Evolutionary conservation across 2,113 vertebrate species (phyloP).

Genomic region (Petrocephalus zakoni): DNA sequence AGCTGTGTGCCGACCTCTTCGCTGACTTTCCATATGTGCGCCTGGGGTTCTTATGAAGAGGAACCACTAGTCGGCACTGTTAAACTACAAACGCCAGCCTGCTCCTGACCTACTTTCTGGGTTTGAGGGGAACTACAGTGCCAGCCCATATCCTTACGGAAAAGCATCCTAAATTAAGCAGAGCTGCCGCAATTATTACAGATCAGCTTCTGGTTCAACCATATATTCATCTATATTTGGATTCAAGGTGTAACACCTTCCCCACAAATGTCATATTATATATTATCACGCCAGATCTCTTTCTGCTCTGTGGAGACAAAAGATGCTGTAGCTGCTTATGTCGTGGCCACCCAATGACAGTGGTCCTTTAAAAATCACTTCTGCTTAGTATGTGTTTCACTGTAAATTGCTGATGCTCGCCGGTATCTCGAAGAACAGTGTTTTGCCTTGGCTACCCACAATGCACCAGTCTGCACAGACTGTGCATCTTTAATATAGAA

Average conservation of each 20-base stretch:
- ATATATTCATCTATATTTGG: neutral
- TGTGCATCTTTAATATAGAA: neutral
- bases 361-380: neutral
- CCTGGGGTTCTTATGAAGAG: neutral
- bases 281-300: neutral
- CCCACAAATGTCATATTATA: neutral
- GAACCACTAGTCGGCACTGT: conserved; percentile 75
- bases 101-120: conserved; percentile 21
- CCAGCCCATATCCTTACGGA: neutral
- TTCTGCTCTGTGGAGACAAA: neutral
- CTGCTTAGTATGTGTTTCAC: neutral
- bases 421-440: no score
- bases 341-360: neutral
- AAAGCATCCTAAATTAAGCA: neutral
- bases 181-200: neutral
- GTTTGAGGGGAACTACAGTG: neutral
- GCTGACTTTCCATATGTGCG: neutral
- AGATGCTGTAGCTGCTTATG: neutral
- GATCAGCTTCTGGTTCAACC: neutral
- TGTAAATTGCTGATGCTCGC: neutral
- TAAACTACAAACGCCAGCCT: conserved; percentile 46
- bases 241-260: neutral
- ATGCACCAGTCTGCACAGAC: neutral
- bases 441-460: neutral
- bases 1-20: neutral